Base-by-base conservation (phyloP, 92 coral and sea anemone genomes). In the Siderastrea radians region DNA sequence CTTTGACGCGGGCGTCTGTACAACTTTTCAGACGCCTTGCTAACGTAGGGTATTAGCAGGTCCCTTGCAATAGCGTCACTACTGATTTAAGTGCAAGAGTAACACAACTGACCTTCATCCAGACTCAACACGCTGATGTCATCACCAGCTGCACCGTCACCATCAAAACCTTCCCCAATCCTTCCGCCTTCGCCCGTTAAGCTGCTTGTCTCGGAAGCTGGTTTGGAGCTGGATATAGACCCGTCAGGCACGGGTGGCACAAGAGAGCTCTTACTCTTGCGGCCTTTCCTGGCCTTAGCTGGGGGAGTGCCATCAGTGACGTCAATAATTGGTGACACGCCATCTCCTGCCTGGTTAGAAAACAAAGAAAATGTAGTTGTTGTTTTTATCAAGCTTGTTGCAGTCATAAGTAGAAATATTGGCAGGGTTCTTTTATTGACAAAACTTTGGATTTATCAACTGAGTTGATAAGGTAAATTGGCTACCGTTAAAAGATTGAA, bases 201-300 rank as follows among this genome's bases (percentile, higher is more conserved):
- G 71, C 98, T 95, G 85, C 99, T 92, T 9, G 96, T 93, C 86
- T 98, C 99, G 6, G 99, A 98, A 1, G 96, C 90, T 8, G 96
- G 91, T 71, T 93, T 89, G 89, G 93, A 86, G 70, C 95, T 88
- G 15, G 84, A 86, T 8, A 87, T 72, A 58, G 92, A 87, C 26
- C 92, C 93, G 51, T 98, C 99, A 9, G 99, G 96, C 26, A 93
- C 86, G 46, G 99, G 99, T 66, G 99, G 99, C 57, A 94, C 96
- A 52, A 93, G 92, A 2, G 96, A 91, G 60, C 93, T 84, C 78
- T 98, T 98, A 75, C 98, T 98, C 81, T 95, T 98, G 61, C 99
- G 99, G 17, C 99, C 99, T 85, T 98, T 98, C 93, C 91, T 98
- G 58, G 98, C 92, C 90, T 95, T 95, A 7, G 93, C 93, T 19